Percentiles rank a stretch among this genome's conserved stretches.
phyloP scores from a whole-genome alignment of 2,888 invertebrate genomes.

The Eupeodes luniger region DNA sequence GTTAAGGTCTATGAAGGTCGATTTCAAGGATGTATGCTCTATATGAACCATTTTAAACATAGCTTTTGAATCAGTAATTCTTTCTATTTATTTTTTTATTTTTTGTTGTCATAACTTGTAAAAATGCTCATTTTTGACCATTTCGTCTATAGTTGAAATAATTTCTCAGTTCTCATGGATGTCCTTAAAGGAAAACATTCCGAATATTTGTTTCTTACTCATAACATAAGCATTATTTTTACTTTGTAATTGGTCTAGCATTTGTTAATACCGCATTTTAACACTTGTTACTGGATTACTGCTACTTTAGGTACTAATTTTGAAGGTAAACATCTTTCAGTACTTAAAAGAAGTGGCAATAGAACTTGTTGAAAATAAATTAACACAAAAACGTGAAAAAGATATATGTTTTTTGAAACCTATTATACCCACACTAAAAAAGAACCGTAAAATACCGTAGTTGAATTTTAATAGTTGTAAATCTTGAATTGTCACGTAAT shows the following conservation, averaged over 20 bases:
- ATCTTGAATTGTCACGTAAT: slow-evolving; percentile 22
- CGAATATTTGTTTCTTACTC: no score
- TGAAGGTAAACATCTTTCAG: background rate
- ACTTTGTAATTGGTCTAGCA: background rate
- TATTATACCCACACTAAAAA: background rate
- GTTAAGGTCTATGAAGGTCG: no score
- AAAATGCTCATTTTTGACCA: no score
- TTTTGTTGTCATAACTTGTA: no score
- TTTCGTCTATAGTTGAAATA: no score
- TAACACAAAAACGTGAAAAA: slow-evolving; percentile 11
- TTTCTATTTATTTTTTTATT: no score
- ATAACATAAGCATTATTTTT: background rate
- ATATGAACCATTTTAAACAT: no score
- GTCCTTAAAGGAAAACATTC: no score
- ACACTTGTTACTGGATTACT: background rate
- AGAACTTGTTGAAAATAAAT: slow-evolving; percentile 11
- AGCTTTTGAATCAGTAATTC: no score
- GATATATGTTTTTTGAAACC: background rate
- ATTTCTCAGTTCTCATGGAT: no score
- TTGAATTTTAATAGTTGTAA: background rate
- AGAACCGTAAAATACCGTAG: background rate
- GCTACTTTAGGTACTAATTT: background rate
- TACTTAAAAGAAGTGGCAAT: background rate
- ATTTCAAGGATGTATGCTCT: no score
- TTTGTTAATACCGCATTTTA: background rate